phyloP scores from a whole-genome alignment of 2,113 vertebrate genomes.

The Genyomyrus donnyi region DNA sequence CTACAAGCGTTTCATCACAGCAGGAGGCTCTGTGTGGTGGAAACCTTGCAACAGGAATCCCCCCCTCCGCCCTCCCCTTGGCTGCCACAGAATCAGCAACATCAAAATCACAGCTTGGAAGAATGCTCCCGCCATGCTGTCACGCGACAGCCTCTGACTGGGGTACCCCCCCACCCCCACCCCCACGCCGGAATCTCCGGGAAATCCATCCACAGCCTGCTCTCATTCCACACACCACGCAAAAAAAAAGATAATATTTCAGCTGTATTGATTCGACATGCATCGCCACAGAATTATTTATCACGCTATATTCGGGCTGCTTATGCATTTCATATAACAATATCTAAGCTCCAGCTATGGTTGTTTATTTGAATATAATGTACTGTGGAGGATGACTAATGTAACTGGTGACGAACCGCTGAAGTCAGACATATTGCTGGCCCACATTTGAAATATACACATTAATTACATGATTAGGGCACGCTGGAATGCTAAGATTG shows the following conservation, averaged over 20 bases:
- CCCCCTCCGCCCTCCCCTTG: background rate
- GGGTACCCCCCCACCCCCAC: background rate
- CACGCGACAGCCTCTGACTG: background rate
- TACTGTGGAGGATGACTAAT: background rate
- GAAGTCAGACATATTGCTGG: background rate
- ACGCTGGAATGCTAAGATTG: background rate
- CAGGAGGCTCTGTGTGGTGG: slow-evolving; percentile 11
- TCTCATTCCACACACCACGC: background rate
- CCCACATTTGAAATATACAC: background rate
- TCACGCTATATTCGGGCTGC: background rate
- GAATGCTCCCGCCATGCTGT: background rate
- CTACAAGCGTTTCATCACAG: slow-evolving; percentile 43
- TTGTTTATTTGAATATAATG: background rate
- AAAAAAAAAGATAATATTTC: background rate
- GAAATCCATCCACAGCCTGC: background rate
- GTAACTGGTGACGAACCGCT: background rate
- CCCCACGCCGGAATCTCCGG: background rate
- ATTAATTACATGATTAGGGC: background rate
- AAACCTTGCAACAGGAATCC: background rate
- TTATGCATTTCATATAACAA: background rate
- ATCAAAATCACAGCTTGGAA: background rate
- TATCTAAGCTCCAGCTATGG: background rate
- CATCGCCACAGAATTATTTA: background rate
- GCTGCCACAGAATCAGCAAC: background rate
- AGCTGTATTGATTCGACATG: background rate